Evolutionary conservation across 53 echinoderm and acorn worm genomes (phyloP), one percentile per base, ranked within the genome.

Genomic region (Stichopus horrens): DNA sequence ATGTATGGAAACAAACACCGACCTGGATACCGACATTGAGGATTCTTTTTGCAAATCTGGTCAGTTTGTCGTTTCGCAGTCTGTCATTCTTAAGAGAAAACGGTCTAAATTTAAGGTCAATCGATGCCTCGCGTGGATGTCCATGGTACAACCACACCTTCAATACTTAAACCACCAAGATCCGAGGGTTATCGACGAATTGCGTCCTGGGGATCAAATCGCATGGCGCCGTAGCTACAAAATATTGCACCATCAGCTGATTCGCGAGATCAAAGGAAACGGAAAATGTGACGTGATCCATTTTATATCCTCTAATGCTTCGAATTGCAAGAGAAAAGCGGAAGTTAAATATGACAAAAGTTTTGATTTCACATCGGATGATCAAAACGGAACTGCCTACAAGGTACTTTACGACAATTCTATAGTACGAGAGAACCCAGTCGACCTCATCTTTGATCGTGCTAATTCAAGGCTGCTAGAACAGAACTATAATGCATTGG

Each of bases 221-320:
- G 58, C 65, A 11, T 85, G 85, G 85, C 67, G 23, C 14, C 60
- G 85, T 6, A 58, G 23, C 9, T 85, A 85, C 59, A 65, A 67
- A 0, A 7, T 85, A 18, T 85, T 67, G 85, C 85, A 85, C 21
- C 85, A 85, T 22, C 85, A 37, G 52, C 51, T 85, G 8, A 53
- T 85, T 14, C 60, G 59, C 52, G 13, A 66, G 7, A 85, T 67
- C 22, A 85, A 85, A 16, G 71, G 85, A 23, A 53, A 68, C 52
- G 85, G 85, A 5, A 85, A 67, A 59, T 85, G 85, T 16, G 85
- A 85, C 52, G 85, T 85, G 4, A 85, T 85, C 11, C 85, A 85
- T 10, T 85, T 85, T 52, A 37, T 9, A 7, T 11, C 52, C 2
- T 18, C 4, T 23, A 16, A 81, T 10, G 23, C 13, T 9, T 37